Conservation (phyloP, 2,797 vertebrate species). For the Crenichthys baileyi region DNA sequence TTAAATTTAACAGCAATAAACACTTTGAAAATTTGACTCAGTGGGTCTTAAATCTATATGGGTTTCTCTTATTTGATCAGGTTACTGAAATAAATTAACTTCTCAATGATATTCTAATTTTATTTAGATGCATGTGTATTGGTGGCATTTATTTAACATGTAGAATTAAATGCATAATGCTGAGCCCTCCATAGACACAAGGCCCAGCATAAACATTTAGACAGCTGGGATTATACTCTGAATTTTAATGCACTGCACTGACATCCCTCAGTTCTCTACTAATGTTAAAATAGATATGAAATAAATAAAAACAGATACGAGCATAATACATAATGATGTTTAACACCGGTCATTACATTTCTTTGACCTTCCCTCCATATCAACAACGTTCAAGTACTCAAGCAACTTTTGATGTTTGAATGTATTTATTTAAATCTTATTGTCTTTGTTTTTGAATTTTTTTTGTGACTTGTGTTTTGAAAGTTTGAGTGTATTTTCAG, state of each 20-base stretch:
- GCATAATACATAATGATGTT: slow-evolving; percentile 52
- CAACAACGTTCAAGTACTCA: slow-evolving; percentile 34
- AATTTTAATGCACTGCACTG: slow-evolving; percentile 56
- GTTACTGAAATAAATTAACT: background rate
- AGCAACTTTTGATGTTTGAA: slow-evolving; percentile 68
- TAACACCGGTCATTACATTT: slow-evolving; percentile 49
- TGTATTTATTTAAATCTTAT: slow-evolving; percentile 61
- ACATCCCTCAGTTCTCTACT: slow-evolving; percentile 53
- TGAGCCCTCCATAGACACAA: slow-evolving; percentile 33
- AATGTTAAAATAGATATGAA: slow-evolving; percentile 48
- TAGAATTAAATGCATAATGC: slow-evolving; percentile 42
- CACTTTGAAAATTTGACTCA: background rate
- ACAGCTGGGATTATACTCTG: slow-evolving; percentile 34
- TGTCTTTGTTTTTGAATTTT: slow-evolving; percentile 48
- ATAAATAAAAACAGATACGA: slow-evolving; percentile 51
- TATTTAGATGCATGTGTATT: background rate
- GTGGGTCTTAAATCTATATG: background rate
- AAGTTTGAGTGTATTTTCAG: slow-evolving; percentile 36
- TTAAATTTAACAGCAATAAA: background rate
- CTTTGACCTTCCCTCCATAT: no score
- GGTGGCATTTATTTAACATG: slow-evolving; percentile 41
- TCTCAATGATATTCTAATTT: background rate
- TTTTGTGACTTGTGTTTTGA: slow-evolving; percentile 63
- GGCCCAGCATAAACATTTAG: slow-evolving; percentile 20
- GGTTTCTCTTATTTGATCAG: background rate